phyloP scores from a whole-genome alignment of 2,888 invertebrate species.

The Epirrhoe alternata region DNA sequence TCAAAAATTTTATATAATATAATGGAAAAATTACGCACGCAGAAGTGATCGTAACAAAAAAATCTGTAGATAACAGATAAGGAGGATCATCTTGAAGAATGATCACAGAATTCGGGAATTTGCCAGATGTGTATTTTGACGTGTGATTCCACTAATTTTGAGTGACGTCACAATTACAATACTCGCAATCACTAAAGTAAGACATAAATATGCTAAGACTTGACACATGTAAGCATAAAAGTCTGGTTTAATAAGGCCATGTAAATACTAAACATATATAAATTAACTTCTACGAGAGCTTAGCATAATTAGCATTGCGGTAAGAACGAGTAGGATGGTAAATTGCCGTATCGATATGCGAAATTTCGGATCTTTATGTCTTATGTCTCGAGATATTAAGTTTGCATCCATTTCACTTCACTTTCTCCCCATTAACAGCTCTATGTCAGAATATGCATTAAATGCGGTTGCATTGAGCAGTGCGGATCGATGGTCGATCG shows the following conservation, averaged over 20 bases:
- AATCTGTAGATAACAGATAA: neutral
- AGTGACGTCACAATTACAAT: neutral
- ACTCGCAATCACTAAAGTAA: neutral
- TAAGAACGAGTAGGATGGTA: slow-evolving; percentile 16
- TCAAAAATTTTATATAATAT: slow-evolving; percentile 21
- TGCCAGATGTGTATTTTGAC: neutral
- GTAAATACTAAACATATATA: neutral
- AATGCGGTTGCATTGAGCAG: slow-evolving; percentile 45
- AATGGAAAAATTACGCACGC: neutral
- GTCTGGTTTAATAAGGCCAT: neutral
- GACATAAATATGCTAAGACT: neutral
- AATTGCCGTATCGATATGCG: slow-evolving; percentile 30
- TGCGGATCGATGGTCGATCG: slow-evolving; percentile 72
- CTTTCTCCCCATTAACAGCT: slow-evolving; percentile 39
- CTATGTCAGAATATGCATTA: slow-evolving; percentile 41
- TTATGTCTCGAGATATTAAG: slow-evolving; percentile 14
- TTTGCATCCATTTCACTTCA: slow-evolving; percentile 28
- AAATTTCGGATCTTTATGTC: slow-evolving; percentile 14
- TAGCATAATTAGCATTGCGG: slow-evolving; percentile 21
- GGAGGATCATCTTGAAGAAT: neutral
- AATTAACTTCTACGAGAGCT: slow-evolving; percentile 3
- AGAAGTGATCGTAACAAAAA: neutral
- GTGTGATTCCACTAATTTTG: neutral
- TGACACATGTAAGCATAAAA: too few relatives aligned
- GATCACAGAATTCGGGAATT: neutral